Percentiles rank a stretch among this genome's conserved stretches.
These are phyloP conservation scores for Malaclemys terrapin DNA, from an alignment of 2,113 vertebrate species.

Conservation along the genomic window DNA sequence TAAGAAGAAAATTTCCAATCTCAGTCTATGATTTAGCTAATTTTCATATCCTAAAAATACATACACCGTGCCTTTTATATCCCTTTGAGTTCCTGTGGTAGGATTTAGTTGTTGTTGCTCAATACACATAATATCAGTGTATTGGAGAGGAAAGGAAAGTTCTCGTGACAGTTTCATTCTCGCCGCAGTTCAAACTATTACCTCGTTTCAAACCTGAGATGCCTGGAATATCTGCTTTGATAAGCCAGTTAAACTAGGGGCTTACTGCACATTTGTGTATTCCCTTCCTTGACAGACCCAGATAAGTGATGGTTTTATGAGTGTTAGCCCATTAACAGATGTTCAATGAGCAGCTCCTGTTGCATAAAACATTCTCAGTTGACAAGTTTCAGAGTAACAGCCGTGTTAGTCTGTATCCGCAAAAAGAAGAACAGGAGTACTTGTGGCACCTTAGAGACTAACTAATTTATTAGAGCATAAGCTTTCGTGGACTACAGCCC, in stretches of 20 bases:
- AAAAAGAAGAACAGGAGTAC: too few species aligned
- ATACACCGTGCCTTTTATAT: neutral
- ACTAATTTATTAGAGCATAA: too few species aligned
- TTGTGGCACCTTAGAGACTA: too few species aligned
- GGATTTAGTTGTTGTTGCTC: neutral
- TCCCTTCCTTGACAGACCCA: neutral
- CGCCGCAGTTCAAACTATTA: constrained; percentile 22
- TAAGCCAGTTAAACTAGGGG: neutral
- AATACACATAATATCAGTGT: neutral
- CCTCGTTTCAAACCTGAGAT: neutral
- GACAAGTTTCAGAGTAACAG: too few species aligned
- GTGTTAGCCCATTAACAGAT: constrained; percentile 10
- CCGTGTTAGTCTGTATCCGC: too few species aligned
- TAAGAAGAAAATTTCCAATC: neutral
- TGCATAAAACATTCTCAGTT: constrained; percentile 2
- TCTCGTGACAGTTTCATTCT: neutral
- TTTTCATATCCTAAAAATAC: neutral
- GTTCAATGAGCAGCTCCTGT: constrained; percentile 8
- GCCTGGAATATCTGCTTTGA: neutral
- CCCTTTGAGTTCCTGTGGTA: neutral
- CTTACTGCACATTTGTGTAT: neutral
- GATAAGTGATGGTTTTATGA: constrained; percentile 31
- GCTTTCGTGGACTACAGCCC: too few species aligned
- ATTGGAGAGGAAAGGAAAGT: neutral
- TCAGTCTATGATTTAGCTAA: neutral